phyloP scores from a whole-genome alignment of 1,140 invertebrate genomes.

The Macrobrachium rosenbergii region DNA sequence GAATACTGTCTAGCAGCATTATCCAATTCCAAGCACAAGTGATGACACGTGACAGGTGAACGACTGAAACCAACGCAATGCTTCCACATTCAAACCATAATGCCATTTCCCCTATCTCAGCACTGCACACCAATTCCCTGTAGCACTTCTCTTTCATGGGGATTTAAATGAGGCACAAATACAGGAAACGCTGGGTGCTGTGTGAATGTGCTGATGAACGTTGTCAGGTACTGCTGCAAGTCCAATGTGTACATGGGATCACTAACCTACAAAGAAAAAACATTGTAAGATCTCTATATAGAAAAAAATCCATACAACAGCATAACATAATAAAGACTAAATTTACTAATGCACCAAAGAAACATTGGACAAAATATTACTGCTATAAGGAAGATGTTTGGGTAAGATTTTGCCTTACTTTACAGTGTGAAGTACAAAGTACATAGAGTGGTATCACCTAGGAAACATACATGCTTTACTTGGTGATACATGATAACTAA shows the following conservation, averaged over 20 bases:
- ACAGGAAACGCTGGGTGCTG: conserved; percentile 74
- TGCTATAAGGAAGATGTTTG: no score
- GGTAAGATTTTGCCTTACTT: no score
- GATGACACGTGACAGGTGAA: conserved; percentile 1
- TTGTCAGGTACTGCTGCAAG: conserved; percentile 75
- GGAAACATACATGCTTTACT: no score
- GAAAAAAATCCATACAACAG: no score
- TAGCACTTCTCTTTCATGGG: conserved; percentile 72
- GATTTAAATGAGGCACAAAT: conserved; percentile 76
- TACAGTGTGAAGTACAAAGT: no score
- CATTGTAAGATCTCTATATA: neutral
- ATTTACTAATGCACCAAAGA: no score
- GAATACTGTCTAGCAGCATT: no score
- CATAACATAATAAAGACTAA: no score
- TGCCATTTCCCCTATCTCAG: conserved; percentile 13
- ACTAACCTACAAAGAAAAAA: conserved; percentile 67
- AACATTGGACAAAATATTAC: no score
- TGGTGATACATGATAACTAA: no score
- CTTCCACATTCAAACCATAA: neutral
- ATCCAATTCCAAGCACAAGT: neutral
- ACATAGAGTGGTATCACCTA: no score
- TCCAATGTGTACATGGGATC: conserved; percentile 78
- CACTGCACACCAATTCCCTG: conserved; percentile 67
- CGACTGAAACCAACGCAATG: neutral
- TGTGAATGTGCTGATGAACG: conserved; percentile 76